Conservation (phyloP, 2,888 invertebrate genomes). For the Caenorhabditis virilis region DNA sequence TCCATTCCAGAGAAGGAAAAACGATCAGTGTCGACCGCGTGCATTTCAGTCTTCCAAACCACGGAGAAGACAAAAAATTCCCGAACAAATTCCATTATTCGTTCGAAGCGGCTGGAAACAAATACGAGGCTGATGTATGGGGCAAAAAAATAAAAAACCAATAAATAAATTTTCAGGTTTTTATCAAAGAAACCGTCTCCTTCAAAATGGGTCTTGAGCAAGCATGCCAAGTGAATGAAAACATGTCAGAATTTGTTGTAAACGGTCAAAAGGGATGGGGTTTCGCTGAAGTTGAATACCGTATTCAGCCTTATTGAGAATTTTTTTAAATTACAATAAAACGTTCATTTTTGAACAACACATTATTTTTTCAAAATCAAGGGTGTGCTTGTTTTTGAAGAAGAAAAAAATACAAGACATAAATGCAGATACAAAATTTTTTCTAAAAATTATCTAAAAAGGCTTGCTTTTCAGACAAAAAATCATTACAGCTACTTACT, state of each 20-base stretch:
- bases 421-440: too few relatives aligned
- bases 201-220: constrained; percentile 64
- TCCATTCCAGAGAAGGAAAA: constrained; percentile 38
- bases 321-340: neutral
- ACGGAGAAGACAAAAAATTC: constrained; percentile 61
- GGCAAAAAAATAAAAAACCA: constrained; percentile 39
- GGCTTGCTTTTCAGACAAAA: too few relatives aligned
- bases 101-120: constrained; percentile 48
- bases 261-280: constrained; percentile 76
- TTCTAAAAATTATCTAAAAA: neutral
- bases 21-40: constrained; percentile 58
- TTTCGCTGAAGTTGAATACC: constrained; percentile 76
- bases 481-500: too few relatives aligned
- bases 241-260: constrained; percentile 74
- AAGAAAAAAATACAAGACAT: too few relatives aligned
- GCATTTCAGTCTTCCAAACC: constrained; percentile 51
- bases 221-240: constrained; percentile 66
- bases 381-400: too few relatives aligned
- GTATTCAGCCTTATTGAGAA: constrained; percentile 59
- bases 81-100: constrained; percentile 59
- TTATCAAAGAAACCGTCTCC: constrained; percentile 45
- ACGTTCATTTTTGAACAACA: constrained; percentile 5
- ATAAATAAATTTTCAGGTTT: constrained; percentile 12
- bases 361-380: neutral
- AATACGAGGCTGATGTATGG: constrained; percentile 45